A percentile compares a stretch with the other conserved stretches of the same genome.
Evolutionary conservation across 2,113 vertebrate species (phyloP).

Genomic region (Aspiorhynchus laticeps): DNA sequence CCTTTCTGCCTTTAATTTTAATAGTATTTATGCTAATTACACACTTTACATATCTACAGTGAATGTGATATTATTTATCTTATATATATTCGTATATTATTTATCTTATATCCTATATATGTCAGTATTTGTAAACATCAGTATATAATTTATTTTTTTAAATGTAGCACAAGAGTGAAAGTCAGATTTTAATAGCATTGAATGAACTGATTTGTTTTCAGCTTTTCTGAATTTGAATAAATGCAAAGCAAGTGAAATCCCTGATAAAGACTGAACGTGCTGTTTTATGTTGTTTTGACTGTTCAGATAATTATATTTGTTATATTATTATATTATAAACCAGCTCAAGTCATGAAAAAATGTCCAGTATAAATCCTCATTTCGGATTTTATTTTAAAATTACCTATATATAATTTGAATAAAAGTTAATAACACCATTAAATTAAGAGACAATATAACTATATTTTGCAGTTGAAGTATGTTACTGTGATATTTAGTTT

Average conservation of each 20-base stretch:
- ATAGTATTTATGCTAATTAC: neutral
- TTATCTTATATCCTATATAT: neutral
- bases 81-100: neutral
- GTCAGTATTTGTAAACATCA: neutral
- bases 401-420: no score
- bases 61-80: neutral
- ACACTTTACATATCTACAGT: neutral
- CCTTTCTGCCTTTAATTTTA: neutral
- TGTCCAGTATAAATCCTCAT: neutral
- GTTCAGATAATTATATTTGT: neutral
- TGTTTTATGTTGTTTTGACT: neutral
- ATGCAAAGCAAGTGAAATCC: slow-evolving; percentile 22
- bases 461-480: no score
- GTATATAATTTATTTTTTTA: neutral
- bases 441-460: no score
- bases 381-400: neutral
- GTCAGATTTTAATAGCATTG: slow-evolving; percentile 4
- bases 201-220: neutral
- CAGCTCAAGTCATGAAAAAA: neutral
- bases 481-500: no score
- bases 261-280: slow-evolving; percentile 6
- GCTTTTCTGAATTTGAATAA: slow-evolving; percentile 21
- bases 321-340: neutral
- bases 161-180: neutral
- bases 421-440: no score